Evolutionary conservation across 2,113 vertebrate genomes (phyloP).

Genomic region (Indicator indicator): DNA sequence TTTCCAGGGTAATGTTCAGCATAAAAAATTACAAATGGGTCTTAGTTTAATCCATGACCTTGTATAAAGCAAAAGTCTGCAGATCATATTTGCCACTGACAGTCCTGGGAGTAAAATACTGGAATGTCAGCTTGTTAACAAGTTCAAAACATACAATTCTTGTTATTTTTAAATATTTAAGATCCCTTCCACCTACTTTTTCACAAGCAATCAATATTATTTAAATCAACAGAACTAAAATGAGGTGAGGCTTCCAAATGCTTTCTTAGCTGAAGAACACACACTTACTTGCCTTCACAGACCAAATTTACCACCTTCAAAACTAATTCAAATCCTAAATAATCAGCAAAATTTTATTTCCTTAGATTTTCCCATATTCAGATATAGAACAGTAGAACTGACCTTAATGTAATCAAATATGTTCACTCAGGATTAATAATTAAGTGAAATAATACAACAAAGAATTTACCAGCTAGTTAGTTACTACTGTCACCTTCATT

Average conservation of each 20-base stretch:
- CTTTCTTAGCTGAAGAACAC: background rate
- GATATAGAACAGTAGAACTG: background rate
- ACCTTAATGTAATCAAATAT: background rate
- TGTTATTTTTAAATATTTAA: background rate
- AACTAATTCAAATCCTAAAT: background rate
- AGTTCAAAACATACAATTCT: background rate
- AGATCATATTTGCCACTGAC: background rate
- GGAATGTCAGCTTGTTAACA: background rate
- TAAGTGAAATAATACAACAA: background rate
- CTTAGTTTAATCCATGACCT: background rate
- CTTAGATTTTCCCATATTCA: background rate
- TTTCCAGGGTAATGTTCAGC: background rate
- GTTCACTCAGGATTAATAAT: background rate
- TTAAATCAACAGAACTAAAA: background rate
- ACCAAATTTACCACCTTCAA: background rate
- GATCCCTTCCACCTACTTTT: background rate
- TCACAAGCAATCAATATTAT: background rate
- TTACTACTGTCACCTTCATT: background rate
- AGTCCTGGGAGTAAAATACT: background rate
- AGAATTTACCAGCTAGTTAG: background rate
- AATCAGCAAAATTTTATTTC: background rate
- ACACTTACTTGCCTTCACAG: background rate
- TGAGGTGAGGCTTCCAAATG: background rate
- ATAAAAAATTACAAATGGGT: background rate
- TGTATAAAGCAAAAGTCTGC: background rate